These are phyloP conservation scores for Ophiothrix spiculata DNA, from an alignment of 35 echinoderm and acorn worm genomes.

Conservation along the genomic window DNA sequence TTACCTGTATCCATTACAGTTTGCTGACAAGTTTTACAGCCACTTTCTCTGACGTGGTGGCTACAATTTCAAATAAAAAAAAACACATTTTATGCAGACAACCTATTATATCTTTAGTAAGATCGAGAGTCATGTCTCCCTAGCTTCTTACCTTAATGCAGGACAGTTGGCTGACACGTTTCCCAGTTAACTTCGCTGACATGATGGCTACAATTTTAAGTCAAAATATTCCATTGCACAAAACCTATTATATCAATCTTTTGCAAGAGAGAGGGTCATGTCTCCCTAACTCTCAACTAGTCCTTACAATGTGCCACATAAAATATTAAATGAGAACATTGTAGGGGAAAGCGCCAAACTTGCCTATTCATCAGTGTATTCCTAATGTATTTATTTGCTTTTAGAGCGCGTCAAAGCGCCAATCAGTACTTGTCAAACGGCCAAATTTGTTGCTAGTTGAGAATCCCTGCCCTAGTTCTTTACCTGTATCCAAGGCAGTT, in stretches of 20 bases:
- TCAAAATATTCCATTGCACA: too few species aligned
- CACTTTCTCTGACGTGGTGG: constrained; percentile 47
- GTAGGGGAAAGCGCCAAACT: neutral
- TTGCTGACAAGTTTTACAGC: constrained; percentile 47
- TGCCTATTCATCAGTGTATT: neutral
- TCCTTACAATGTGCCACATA: neutral
- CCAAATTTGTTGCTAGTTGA: neutral
- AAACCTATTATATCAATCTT: too few species aligned
- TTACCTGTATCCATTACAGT: constrained; percentile 83
- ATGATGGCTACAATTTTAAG: too few species aligned
- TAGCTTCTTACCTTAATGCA: too few species aligned
- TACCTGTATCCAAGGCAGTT: constrained; percentile 89
- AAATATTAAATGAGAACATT: neutral
- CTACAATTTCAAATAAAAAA: constrained; percentile 74
- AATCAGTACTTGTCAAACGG: neutral
- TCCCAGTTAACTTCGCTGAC: too few species aligned
- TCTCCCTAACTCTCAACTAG: neutral
- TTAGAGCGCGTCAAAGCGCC: neutral
- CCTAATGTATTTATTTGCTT: neutral
- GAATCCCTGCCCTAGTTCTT: neutral
- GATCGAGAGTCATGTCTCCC: too few species aligned
- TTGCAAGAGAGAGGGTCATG: too few species aligned
- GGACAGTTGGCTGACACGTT: too few species aligned
- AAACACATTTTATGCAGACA: too few species aligned
- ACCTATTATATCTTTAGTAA: too few species aligned